Evolutionary conservation across 2,797 vertebrate genomes (phyloP).

Genomic region (Pangasius macronema): DNA sequence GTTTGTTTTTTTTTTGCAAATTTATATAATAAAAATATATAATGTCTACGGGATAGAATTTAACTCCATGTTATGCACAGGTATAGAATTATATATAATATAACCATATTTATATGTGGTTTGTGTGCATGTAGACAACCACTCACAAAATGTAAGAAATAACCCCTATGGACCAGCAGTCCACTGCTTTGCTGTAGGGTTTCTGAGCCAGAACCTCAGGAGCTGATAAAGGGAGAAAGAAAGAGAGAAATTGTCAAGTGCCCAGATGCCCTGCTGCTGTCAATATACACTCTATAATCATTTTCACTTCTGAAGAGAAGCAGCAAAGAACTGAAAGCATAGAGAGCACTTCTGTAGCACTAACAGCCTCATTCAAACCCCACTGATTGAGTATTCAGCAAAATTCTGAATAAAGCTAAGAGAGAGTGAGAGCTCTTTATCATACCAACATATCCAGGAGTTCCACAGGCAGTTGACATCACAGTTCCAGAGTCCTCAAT

Average conservation of each 20-base stretch:
- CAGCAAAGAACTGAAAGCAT: constrained; percentile 50
- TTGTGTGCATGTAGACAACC: neutral
- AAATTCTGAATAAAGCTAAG: constrained; percentile 28
- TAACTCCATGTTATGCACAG: no score
- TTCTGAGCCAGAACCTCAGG: constrained; percentile 96
- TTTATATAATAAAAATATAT: neutral
- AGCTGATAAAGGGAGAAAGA: constrained; percentile 70
- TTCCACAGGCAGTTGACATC: constrained; percentile 94
- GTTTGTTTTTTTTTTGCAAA: neutral
- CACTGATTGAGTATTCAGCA: constrained; percentile 62
- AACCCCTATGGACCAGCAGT: constrained; percentile 98
- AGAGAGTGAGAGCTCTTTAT: constrained; percentile 23
- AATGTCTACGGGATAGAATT: no score
- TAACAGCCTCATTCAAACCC: constrained; percentile 60
- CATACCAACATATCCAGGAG: constrained; percentile 96
- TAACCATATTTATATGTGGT: neutral
- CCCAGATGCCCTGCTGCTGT: constrained; percentile 13
- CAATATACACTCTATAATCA: constrained; percentile 21
- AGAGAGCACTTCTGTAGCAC: constrained; percentile 65
- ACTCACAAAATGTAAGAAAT: constrained; percentile 95
- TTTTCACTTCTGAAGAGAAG: constrained; percentile 44
- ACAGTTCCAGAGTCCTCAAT: constrained; percentile 89
- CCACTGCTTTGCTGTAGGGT: constrained; percentile 97
- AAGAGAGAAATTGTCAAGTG: constrained; percentile 17
- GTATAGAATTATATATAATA: no score